A percentile compares a stretch with the other conserved stretches of the same genome.
phyloP scores from a whole-genome alignment of 2,797 vertebrate species.

The Miichthys miiuy region DNA sequence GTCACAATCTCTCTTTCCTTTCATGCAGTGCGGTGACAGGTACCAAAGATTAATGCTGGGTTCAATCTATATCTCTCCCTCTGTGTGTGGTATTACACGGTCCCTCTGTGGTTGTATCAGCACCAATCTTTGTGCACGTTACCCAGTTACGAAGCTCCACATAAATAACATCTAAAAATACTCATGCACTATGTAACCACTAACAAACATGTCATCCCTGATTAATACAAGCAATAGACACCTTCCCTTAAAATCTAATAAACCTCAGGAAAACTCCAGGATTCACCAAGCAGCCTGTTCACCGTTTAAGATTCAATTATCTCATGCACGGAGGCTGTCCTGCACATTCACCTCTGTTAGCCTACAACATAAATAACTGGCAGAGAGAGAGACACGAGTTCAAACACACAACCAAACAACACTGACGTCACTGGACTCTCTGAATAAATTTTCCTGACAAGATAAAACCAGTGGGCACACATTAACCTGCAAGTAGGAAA shows the following conservation, averaged over 20 bases:
- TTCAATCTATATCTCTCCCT: slow-evolving; percentile 41
- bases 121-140: slow-evolving; percentile 9
- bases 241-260: slow-evolving; percentile 24
- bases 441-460: slow-evolving; percentile 43
- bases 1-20: slow-evolving; percentile 21
- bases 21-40: slow-evolving; percentile 7
- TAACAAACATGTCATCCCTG: background rate
- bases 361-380: slow-evolving; percentile 32
- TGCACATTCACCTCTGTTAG: slow-evolving; percentile 37
- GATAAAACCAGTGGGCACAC: slow-evolving; percentile 29
- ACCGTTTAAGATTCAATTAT: slow-evolving; percentile 42
- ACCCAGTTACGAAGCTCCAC: slow-evolving; percentile 7
- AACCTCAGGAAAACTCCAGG: slow-evolving; percentile 13
- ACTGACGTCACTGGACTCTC: slow-evolving; percentile 26
- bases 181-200: background rate
- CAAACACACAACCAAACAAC: slow-evolving; percentile 41
- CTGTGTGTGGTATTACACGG: slow-evolving; percentile 27
- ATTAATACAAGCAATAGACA: slow-evolving; percentile 10
- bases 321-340: background rate
- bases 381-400: slow-evolving; percentile 29
- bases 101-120: slow-evolving; percentile 27
- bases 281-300: slow-evolving; percentile 10
- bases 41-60: slow-evolving; percentile 37
- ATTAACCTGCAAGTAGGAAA: background rate
- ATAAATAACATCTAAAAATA: slow-evolving; percentile 40